Evolutionary conservation across 2,888 invertebrate species (phyloP), one percentile per base, ranked within the genome.

Genomic region (Agonum fuliginosum): DNA sequence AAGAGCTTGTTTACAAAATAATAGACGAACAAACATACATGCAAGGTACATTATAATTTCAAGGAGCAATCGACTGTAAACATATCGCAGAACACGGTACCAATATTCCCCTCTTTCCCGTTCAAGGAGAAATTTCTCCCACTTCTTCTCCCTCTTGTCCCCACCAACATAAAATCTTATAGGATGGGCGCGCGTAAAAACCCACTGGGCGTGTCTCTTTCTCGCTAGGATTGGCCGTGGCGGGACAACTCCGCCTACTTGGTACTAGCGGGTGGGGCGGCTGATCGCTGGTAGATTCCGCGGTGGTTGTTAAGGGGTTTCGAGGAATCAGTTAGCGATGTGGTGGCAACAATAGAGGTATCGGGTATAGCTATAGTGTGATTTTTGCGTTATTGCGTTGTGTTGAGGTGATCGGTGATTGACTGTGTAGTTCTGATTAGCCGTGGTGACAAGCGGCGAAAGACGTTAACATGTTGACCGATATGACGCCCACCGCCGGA

Each of bases 401-500:
- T 75, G 62, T 20, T 72, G 22, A 12, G n/a, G n/a, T 20, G 41
- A 43, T 14, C 24, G 22, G 27, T 48, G 43, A 17, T 27, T 27
- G 30, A 48, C 27, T 46, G 20, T 5, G 12, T 43, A 22, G 43
- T 69, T 37, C 30, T 22, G 20, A 10, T 69, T 10, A 41, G 20
- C 37, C 14, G 20, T 20, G 34, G 24, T 24, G 20, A 14, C n/a
- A n/a, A n/a, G n/a, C n/a, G n/a, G n/a, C n/a, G n/a, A n/a, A n/a
- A 3, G 37, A 37, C 37, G 80, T 65, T 81, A 85, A 81, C 79
- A 90, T 90, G 90, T 86, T 90, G 84, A 90, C 90, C 82, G 90
- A 90, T 85, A 90, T 90, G 89, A 89, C 90, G 82, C 89, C 90
- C 83, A 88, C 90, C 83, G 90, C 90, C 82, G 89, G 90, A 80